A percentile compares a stretch with the other conserved stretches of the same genome.
These are phyloP conservation scores for Bufotes viridis DNA, from an alignment of 2,797 vertebrate species.

Conservation along the genomic window DNA sequence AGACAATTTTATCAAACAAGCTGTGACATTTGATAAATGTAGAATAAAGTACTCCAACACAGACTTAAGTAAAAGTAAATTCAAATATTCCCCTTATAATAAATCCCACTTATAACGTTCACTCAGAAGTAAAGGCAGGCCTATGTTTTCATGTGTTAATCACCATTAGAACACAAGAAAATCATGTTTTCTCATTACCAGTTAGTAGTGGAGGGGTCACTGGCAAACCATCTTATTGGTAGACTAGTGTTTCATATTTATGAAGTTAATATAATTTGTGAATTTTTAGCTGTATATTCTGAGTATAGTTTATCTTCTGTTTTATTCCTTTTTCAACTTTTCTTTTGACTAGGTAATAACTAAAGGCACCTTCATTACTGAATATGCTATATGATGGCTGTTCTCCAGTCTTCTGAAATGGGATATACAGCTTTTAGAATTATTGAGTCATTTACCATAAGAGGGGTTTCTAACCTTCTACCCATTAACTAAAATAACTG, in stretches of 20 bases:
- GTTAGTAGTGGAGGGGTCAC: no score
- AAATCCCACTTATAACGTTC: no score
- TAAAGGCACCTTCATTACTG: constrained; percentile 3
- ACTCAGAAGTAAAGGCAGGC: no score
- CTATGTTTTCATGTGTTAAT: no score
- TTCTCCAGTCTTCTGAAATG: not conserved
- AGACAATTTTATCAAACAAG: no score
- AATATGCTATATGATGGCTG: not conserved
- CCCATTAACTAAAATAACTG: constrained; percentile 34
- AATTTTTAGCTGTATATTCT: not conserved
- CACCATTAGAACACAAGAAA: no score
- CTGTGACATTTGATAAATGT: no score
- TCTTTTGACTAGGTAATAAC: not conserved
- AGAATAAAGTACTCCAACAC: no score
- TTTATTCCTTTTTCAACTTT: not conserved
- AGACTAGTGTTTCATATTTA: not conserved
- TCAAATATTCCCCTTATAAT: no score
- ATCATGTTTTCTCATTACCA: no score
- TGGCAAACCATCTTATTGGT: not conserved
- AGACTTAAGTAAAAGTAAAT: no score
- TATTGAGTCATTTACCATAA: constrained; percentile 23
- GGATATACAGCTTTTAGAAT: constrained; percentile 1
- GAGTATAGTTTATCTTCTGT: not conserved
- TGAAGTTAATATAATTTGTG: not conserved
- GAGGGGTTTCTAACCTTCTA: not conserved